Base-by-base conservation (phyloP, 1,140 invertebrate species). In the Platorchestia sp. region DNA sequence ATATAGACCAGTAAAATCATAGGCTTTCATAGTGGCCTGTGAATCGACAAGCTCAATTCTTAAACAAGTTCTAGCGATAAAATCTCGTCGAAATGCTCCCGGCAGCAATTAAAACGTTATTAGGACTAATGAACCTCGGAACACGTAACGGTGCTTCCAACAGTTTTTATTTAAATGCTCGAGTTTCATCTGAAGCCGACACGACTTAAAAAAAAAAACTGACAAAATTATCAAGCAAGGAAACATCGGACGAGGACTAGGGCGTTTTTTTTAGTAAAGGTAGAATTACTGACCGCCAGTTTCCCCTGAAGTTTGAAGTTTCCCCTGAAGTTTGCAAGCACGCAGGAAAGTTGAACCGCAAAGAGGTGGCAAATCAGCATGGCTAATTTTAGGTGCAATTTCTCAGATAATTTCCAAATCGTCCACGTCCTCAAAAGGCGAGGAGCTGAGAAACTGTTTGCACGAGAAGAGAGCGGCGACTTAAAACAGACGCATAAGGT, bases 351-450 rank as follows among this genome's bases (percentile, higher is more conserved):
- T 41, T 42, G 41, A 10, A 89, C 43, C 87, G n/a, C 36, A 89
- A 89, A 89, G n/a, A 41, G 42, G 87, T 42, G 87, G 87, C 27
- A 44, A 41, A 89, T 89, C 87, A 44, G 87, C 87, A 89, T 89
- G 87, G 41, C n/a, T 42, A 89, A 42, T 89, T 89, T 44, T 42
- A 41, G 41, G 41, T 1, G 87, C 43, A 42, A 89, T 89, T 89
- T 89, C 36, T 89, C 59, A 75, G 59, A 75, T 75, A 75, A 36
- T 75, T 75, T 75, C 59, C 14, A 10, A 75, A 75, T 75, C 59
- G 59, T 36, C 59, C 59, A 75, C 36, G 59, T 75, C 59, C 59
- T 22, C 59, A 75, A 75, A 75, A 75, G 59, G 59, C 59, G 27
- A 75, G 36, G 59, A 75, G 14, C 59, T 75, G 59, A 75, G 59